These are phyloP conservation scores for Bactericera cockerelli DNA, from an alignment of 1,140 invertebrate species.

Conservation along the genomic window DNA sequence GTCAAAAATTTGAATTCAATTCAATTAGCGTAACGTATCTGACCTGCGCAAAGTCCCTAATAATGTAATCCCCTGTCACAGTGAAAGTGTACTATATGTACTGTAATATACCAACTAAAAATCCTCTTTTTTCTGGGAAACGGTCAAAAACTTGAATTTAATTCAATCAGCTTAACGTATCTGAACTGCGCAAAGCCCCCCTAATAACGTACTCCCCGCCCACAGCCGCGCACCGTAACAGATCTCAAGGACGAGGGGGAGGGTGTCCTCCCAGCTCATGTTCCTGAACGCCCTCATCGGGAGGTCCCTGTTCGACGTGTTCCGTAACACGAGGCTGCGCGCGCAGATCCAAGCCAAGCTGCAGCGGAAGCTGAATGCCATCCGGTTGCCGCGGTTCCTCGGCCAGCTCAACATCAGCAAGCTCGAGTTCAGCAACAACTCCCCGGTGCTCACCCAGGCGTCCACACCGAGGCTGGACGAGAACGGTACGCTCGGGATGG, in stretches of 20 bases:
- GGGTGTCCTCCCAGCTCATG: slow-evolving; percentile 13
- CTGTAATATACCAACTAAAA: too few relatives aligned
- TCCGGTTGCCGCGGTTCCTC: slow-evolving; percentile 75
- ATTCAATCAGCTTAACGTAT: too few relatives aligned
- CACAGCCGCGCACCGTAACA: not conserved
- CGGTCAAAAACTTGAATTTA: too few relatives aligned
- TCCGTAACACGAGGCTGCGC: slow-evolving; percentile 44
- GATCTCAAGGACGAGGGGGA: not conserved
- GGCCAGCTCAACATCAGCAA: slow-evolving; percentile 63
- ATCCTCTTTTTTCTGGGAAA: too few relatives aligned
- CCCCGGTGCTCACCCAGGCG: slow-evolving; percentile 59
- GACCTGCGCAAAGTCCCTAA: too few relatives aligned
- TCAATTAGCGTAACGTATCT: too few relatives aligned
- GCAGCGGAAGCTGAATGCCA: slow-evolving; percentile 70
- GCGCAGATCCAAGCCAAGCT: slow-evolving; percentile 53
- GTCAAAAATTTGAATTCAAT: too few relatives aligned
- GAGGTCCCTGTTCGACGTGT: slow-evolving; percentile 59
- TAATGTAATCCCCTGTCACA: too few relatives aligned
- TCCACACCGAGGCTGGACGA: slow-evolving; percentile 62
- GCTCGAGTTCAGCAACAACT: slow-evolving; percentile 54
- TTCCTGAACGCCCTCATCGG: slow-evolving; percentile 65
- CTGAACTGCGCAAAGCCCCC: too few relatives aligned
- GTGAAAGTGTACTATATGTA: too few relatives aligned
- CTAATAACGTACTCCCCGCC: too few relatives aligned
- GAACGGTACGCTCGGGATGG: slow-evolving; percentile 9